Base-by-base conservation (phyloP, 2,113 vertebrate genomes). In the Heterotilapia buettikoferi region DNA sequence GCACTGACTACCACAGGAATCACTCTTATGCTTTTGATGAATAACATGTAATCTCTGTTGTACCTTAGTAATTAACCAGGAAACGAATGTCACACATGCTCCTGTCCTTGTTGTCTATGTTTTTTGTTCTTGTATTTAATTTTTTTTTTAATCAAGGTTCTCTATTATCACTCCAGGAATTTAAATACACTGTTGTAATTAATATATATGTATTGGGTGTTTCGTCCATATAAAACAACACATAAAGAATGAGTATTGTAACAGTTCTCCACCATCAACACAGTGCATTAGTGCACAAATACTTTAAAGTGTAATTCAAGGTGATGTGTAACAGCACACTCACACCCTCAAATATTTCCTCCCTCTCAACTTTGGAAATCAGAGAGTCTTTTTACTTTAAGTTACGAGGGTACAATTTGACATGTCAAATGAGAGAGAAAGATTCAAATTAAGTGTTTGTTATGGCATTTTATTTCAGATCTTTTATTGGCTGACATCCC, bases 41-140 rank as follows among this genome's bases (percentile, higher is more conserved):
- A 68, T 38, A 66, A 66, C 73, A 87, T 79, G 14, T 5, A 59
- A 71, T 76, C 43, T 52, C 61, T 54, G 11, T 63, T 84, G 79
- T 71, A 81, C 73, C 73, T 87, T 56, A 56, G 31, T 90, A 86
- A 92, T 91, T 79, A 90, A 89, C 68, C 59, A 50, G 40, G 47
- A 88, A 91, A 33, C 6, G 2, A 80, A 56, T 85, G 84, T 86
- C 83, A 88, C 54, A 83, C 43, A 43, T 26, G 33, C 52, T 24
- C 31, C 33, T 81, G 14, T 54, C 61, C 83, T 82, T 92, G 40
- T 63, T 80, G 19, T 87, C 18, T 50, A 7, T 31, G 43, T 50
- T 57, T 68, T 26, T 11, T 76, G 24, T 76, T 76, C 43, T 50
- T 50, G 9, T 76, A 16, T 71, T 71, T 0, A 9, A 6, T 63